A percentile compares a stretch with the other conserved stretches of the same genome.
Conservation (phyloP, 1,140 invertebrate species). For the Stegodyphus mimosarum region DNA sequence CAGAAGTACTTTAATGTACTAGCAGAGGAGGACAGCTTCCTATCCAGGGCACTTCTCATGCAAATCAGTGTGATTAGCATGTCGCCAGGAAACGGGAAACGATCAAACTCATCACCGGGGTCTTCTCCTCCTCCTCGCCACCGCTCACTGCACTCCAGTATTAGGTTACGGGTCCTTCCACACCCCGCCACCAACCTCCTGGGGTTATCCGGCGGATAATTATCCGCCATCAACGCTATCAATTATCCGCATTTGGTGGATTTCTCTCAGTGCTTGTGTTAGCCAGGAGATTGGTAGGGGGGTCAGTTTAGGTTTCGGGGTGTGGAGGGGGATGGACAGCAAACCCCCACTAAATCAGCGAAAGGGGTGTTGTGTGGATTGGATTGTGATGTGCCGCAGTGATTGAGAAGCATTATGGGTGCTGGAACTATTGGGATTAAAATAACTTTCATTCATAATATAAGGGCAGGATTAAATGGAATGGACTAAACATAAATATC, state of each 20-base stretch:
- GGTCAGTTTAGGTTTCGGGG: not conserved
- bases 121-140: not conserved
- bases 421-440: no score
- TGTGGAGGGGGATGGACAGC: not conserved
- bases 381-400: constrained; percentile 44
- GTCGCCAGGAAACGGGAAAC: constrained; percentile 21
- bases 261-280: constrained; percentile 34
- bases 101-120: constrained; percentile 50
- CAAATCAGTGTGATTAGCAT: constrained; percentile 60
- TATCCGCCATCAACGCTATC: constrained; percentile 59
- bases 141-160: not conserved
- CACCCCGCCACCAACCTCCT: not conserved
- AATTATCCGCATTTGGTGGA: constrained; percentile 53
- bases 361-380: constrained; percentile 13
- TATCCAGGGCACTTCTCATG: constrained; percentile 88
- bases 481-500: no score
- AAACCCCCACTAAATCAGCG: not conserved
- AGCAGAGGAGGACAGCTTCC: constrained; percentile 74
- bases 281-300: not conserved
- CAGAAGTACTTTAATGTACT: not conserved
- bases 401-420: constrained; percentile 24
- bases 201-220: constrained; percentile 43
- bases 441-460: no score
- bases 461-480: no score
- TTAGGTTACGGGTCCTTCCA: not conserved